Evolutionary conservation across 2,888 invertebrate species (phyloP).

Genomic region (Lasioglossum malachurum): DNA sequence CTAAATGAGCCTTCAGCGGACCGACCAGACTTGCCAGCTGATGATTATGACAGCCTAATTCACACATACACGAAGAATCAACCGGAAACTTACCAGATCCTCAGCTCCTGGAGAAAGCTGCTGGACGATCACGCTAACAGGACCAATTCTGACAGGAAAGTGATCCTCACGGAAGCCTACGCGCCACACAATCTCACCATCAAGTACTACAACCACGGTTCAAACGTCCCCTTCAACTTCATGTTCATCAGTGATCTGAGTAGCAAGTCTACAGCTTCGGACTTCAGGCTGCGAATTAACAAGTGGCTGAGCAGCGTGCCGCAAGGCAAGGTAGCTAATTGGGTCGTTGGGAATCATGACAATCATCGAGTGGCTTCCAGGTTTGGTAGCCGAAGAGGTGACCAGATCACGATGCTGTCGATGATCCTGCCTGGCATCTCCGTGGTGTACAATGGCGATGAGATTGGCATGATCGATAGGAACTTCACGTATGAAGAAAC

Average conservation of each 20-base stretch:
- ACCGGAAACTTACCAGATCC: constrained; percentile 81
- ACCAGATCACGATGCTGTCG: constrained; percentile 87
- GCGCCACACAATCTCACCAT: constrained; percentile 85
- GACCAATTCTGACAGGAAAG: constrained; percentile 74
- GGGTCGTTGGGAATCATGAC: constrained; percentile 89
- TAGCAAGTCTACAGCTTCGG: constrained; percentile 85
- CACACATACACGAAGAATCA: constrained; percentile 83
- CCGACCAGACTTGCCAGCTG: constrained; percentile 56
- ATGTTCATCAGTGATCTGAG: constrained; percentile 85
- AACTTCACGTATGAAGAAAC: constrained; percentile 88
- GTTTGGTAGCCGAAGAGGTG: constrained; percentile 85
- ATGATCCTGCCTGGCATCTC: constrained; percentile 88
- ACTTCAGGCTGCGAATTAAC: constrained; percentile 86
- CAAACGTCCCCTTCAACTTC: constrained; percentile 89
- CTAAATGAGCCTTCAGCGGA: constrained; percentile 78
- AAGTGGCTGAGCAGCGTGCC: constrained; percentile 88
- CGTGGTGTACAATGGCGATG: constrained; percentile 92
- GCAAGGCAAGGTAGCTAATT: constrained; percentile 86
- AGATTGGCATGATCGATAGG: constrained; percentile 91
- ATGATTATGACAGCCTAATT: constrained; percentile 78
- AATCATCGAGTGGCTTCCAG: constrained; percentile 84
- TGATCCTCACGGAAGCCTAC: constrained; percentile 89
- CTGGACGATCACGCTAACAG: constrained; percentile 87
- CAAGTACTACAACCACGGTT: constrained; percentile 86
- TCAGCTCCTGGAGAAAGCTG: constrained; percentile 86